Percentiles rank a stretch among this genome's conserved stretches.
Conservation (phyloP, 2,888 invertebrate species). For the Saturnia japonica region DNA sequence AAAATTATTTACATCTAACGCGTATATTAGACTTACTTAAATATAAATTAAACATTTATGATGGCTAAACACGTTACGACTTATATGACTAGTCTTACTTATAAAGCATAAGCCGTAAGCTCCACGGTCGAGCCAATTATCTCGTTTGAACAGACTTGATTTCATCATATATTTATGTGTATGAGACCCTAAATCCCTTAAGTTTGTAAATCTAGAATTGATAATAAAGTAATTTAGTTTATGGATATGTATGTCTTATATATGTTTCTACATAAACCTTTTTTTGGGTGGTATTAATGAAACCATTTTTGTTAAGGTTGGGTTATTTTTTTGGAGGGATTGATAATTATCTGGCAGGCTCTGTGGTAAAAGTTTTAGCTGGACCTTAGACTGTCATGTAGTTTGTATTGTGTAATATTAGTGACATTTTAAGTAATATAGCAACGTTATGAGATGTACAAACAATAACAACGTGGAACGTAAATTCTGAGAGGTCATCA, state of each 20-base stretch:
- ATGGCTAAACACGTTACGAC: neutral
- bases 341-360: no score
- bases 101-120: constrained; percentile 4
- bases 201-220: neutral
- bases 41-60: neutral
- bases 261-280: no score
- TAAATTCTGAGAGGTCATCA: no score
- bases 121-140: constrained; percentile 6
- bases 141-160: constrained; percentile 4
- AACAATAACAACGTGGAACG: no score
- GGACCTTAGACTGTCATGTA: no score
- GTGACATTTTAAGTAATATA: no score
- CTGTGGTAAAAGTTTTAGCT: no score
- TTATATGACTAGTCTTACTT: neutral
- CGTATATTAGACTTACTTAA: neutral
- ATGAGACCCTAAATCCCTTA: neutral
- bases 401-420: no score
- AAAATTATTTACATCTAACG: neutral
- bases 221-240: neutral
- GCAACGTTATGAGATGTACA: no score
- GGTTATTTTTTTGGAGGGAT: no score
- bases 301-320: no score
- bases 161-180: constrained; percentile 2
- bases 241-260: neutral
- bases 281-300: no score